A percentile compares a stretch with the other conserved stretches of the same genome.
Evolutionary conservation across 2,888 invertebrate species (phyloP).

Genomic region (Campoplex capitator): DNA sequence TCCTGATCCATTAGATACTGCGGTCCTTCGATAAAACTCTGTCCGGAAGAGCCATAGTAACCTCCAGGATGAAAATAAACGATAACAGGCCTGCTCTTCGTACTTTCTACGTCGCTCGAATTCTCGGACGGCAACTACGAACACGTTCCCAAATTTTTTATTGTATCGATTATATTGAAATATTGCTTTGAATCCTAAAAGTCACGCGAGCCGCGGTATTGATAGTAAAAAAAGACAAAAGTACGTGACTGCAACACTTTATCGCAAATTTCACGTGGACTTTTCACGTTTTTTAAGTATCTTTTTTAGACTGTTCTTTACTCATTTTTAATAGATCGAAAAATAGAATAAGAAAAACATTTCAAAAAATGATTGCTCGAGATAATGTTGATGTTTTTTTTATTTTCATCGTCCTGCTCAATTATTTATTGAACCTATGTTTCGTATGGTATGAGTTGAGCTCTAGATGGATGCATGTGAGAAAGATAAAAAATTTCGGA

Average conservation of each 20-base stretch:
- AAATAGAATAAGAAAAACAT: no score
- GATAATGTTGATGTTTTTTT: background rate
- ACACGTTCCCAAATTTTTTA: background rate
- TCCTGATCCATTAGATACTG: constrained; percentile 79
- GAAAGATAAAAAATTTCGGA: background rate
- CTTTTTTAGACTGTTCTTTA: background rate
- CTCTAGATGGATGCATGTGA: no score
- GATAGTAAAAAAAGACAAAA: background rate
- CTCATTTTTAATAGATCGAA: background rate
- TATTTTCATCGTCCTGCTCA: background rate
- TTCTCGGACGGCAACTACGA: constrained; percentile 55
- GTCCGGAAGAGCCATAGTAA: constrained; percentile 88
- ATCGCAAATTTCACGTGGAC: background rate
- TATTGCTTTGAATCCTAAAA: background rate
- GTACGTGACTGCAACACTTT: background rate
- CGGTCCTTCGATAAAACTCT: constrained; percentile 84
- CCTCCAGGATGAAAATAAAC: constrained; percentile 90
- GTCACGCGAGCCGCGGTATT: background rate
- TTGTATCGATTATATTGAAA: background rate
- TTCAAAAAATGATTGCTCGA: background rate
- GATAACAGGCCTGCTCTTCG: constrained; percentile 86
- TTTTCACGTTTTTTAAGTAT: background rate
- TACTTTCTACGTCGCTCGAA: background rate
- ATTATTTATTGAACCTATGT: background rate
- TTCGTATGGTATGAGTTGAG: background rate